phyloP scores from a whole-genome alignment of 53 echinoderm and acorn worm genomes.

The Luidia sarsii region DNA sequence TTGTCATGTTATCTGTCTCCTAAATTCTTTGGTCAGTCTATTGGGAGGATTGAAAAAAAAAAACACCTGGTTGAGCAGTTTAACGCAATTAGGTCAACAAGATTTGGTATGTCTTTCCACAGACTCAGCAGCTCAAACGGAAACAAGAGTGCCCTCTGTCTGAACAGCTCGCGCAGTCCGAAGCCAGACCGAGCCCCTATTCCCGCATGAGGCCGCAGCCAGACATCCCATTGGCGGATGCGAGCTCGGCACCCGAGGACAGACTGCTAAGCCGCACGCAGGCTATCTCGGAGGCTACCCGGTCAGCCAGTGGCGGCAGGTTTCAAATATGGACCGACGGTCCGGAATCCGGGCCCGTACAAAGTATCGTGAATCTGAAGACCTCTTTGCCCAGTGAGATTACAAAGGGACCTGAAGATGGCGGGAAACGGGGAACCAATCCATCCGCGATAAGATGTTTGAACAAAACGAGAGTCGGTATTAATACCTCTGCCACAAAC shows the following conservation, averaged over 20 bases:
- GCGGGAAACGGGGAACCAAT: neutral
- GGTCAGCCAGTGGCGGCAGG: too few species aligned
- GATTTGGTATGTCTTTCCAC: neutral
- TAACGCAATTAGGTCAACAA: too few species aligned
- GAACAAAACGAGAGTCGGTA: too few species aligned
- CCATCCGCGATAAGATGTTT: neutral
- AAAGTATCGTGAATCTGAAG: neutral
- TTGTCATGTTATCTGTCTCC: too few species aligned
- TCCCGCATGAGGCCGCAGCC: neutral
- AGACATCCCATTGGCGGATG: neutral
- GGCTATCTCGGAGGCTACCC: too few species aligned
- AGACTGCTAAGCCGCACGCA: constrained; percentile 36
- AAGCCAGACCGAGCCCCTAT: neutral
- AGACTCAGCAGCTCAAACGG: constrained; percentile 33
- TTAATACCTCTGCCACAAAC: too few species aligned
- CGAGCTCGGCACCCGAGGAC: neutral
- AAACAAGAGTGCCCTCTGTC: neutral
- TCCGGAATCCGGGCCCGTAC: neutral
- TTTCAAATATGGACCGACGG: constrained; percentile 41
- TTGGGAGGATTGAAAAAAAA: too few species aligned
- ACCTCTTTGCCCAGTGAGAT: constrained; percentile 9
- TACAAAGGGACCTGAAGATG: neutral
- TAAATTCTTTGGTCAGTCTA: too few species aligned
- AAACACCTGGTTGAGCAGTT: too few species aligned
- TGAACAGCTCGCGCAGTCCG: neutral